phyloP scores from a whole-genome alignment of 2,797 vertebrate genomes.

The Thalassophryne amazonica region DNA sequence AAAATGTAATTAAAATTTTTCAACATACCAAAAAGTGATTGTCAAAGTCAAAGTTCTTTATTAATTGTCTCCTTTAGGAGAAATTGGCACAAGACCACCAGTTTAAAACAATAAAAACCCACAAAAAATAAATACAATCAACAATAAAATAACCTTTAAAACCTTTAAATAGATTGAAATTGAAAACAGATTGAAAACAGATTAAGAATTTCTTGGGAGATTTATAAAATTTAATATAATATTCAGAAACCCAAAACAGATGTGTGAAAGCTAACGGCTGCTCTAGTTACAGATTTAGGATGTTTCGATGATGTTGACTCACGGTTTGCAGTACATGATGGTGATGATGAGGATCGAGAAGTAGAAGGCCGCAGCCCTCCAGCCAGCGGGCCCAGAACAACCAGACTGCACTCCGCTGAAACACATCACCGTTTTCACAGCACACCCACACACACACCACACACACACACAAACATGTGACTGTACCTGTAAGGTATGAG shows the following conservation, averaged over 20 bases:
- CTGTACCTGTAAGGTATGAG: too few species aligned
- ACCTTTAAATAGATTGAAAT: too few species aligned
- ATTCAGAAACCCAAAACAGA: too few species aligned
- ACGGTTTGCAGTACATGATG: constrained; percentile 72
- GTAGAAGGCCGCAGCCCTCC: constrained; percentile 64
- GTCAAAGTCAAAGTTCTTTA: too few species aligned
- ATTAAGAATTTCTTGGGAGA: neutral
- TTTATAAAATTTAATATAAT: neutral
- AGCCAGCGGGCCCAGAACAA: constrained; percentile 62
- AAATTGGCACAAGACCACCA: too few species aligned
- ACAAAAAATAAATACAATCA: too few species aligned
- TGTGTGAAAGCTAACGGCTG: neutral
- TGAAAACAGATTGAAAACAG: neutral
- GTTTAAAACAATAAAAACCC: too few species aligned
- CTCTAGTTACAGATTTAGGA: neutral
- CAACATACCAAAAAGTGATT: too few species aligned
- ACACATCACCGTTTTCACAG: neutral
- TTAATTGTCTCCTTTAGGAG: too few species aligned
- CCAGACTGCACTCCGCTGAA: constrained; percentile 34
- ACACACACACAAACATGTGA: too few species aligned
- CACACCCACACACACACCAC: neutral
- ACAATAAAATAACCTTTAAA: too few species aligned
- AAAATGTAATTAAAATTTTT: neutral
- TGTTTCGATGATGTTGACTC: constrained; percentile 32
- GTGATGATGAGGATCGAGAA: constrained; percentile 67